Percentiles rank a stretch among this genome's conserved stretches.
Conservation (phyloP, 2,797 vertebrate genomes). For the Urosaurus nigricauda region DNA sequence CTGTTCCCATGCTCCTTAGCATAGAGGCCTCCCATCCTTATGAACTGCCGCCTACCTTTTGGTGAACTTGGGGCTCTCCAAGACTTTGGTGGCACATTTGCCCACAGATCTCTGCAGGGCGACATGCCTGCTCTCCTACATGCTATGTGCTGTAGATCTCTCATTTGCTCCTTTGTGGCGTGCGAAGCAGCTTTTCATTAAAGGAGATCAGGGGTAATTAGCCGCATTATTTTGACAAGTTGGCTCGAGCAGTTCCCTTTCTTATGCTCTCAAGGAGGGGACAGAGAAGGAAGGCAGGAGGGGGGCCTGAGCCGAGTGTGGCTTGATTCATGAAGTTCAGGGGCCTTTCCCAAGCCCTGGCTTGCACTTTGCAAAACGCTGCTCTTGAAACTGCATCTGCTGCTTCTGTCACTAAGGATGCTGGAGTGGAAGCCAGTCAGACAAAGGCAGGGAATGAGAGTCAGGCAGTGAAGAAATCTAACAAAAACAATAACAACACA, state of each 20-base stretch:
- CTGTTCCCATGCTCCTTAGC: slow-evolving; percentile 23
- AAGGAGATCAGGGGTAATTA: slow-evolving; percentile 85
- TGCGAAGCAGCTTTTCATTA: slow-evolving; percentile 82
- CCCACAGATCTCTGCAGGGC: slow-evolving; percentile 53
- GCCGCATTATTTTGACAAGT: slow-evolving; percentile 86
- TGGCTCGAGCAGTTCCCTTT: slow-evolving; percentile 78
- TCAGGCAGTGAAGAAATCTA: not conserved
- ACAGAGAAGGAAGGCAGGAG: slow-evolving; percentile 59
- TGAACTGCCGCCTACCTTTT: not conserved
- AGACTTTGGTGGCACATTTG: slow-evolving; percentile 47
- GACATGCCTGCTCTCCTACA: slow-evolving; percentile 67
- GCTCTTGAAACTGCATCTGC: slow-evolving; percentile 50
- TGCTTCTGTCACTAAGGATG: not conserved
- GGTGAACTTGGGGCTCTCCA: slow-evolving; percentile 32
- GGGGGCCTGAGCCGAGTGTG: slow-evolving; percentile 35
- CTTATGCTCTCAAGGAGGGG: slow-evolving; percentile 54
- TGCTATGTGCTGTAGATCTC: slow-evolving; percentile 69
- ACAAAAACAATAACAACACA: not conserved
- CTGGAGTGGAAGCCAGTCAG: not conserved
- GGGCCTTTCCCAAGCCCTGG: slow-evolving; percentile 33
- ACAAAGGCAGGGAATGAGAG: not conserved
- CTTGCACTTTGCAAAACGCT: slow-evolving; percentile 49
- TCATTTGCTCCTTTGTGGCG: slow-evolving; percentile 81
- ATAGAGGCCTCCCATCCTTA: slow-evolving; percentile 5
- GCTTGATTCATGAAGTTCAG: slow-evolving; percentile 48